Conservation (phyloP, 1,140 invertebrate species). For the honey bee (Apis mellifera) region DNA sequence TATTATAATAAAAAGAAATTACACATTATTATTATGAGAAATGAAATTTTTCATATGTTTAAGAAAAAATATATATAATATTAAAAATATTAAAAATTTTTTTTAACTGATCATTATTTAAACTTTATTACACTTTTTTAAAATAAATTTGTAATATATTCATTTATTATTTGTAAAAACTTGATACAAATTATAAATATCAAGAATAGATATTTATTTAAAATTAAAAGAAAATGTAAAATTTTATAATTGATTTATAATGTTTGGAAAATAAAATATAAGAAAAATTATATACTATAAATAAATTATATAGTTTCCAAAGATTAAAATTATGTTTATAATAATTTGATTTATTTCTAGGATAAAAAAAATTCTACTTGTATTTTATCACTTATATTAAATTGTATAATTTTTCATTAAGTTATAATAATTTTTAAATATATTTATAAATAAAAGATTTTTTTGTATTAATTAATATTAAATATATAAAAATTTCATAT, state of each 20-base stretch:
- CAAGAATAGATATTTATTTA: constrained; percentile 36
- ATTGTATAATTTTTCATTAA: no score
- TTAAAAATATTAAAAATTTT: background rate
- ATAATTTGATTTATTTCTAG: constrained; percentile 29
- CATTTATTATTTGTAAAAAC: constrained; percentile 47
- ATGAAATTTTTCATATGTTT: background rate
- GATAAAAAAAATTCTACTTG: background rate
- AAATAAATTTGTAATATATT: constrained; percentile 69
- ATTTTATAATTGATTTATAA: constrained; percentile 31
- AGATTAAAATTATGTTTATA: constrained; percentile 54
- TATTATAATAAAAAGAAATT: no score
- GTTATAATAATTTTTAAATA: constrained; percentile 45
- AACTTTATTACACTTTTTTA: constrained; percentile 78
- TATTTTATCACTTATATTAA: constrained; percentile 29
- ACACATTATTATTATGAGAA: background rate
- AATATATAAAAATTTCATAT: constrained; percentile 39
- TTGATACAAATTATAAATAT: constrained; percentile 52
- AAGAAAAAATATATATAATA: background rate
- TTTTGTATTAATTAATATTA: constrained; percentile 9
- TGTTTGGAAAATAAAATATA: constrained; percentile 58
- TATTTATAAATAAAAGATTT: constrained; percentile 47
- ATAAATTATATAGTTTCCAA: constrained; percentile 63
- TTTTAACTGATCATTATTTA: constrained; percentile 43
- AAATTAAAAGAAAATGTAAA: constrained; percentile 17
- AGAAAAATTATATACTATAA: constrained; percentile 47